A percentile compares a stretch with the other conserved stretches of the same genome.
These are phyloP conservation scores for Lepus timidus DNA, from an alignment of 2,113 vertebrate species.

Conservation along the genomic window DNA sequence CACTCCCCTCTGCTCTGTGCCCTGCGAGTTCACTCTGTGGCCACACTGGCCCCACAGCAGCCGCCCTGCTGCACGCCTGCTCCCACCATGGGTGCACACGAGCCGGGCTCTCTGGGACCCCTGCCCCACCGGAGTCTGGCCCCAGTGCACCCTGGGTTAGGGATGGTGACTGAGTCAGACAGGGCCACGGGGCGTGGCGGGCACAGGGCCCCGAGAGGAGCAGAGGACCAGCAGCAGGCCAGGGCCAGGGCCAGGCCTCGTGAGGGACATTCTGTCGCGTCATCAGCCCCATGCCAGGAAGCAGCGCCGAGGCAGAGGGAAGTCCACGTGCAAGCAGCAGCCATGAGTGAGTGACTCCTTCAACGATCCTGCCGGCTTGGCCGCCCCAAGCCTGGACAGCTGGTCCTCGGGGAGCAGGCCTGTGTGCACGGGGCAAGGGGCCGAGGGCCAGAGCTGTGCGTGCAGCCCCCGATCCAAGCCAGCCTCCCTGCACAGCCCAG, in stretches of 20 bases:
- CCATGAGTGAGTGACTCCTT: background rate
- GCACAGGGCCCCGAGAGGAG: background rate
- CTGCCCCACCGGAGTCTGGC: background rate
- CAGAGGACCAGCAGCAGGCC: rapidly evolving
- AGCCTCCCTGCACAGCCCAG: background rate
- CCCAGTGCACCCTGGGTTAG: background rate
- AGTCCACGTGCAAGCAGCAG: rapidly evolving
- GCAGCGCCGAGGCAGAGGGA: background rate
- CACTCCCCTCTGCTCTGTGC: no score
- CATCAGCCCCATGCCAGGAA: background rate
- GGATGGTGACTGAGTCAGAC: background rate
- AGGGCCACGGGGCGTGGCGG: background rate
- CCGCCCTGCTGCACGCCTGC: no score
- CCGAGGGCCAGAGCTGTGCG: rapidly evolving
- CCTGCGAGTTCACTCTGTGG: no score
- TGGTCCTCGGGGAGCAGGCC: rapidly evolving
- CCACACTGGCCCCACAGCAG: no score
- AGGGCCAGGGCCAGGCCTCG: no score
- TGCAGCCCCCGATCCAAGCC: rapidly evolving
- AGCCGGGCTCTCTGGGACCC: background rate
- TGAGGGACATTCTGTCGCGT: no score
- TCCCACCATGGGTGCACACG: background rate
- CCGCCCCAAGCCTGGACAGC: no score
- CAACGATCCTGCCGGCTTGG: no score
- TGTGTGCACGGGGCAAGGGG: rapidly evolving